Conservation (phyloP, 2,888 invertebrate species). For the Punctoribates punctum region DNA sequence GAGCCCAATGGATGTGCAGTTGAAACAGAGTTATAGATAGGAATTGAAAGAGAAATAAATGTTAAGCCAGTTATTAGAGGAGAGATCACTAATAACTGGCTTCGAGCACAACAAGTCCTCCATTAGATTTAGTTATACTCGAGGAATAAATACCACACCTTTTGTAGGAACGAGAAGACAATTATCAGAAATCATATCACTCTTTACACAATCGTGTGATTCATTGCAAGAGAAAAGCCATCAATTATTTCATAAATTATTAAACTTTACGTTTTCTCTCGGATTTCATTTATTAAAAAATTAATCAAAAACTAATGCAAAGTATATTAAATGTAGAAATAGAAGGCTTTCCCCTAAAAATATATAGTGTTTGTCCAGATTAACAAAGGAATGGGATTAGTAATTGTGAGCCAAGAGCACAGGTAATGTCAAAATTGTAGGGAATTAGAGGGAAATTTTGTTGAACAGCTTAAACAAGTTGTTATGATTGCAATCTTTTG, state of each 20-base stretch:
- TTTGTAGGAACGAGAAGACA: background rate
- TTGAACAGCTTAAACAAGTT: slow-evolving; percentile 5
- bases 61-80: background rate
- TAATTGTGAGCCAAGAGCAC: too few species aligned
- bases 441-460: too few species aligned
- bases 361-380: too few species aligned
- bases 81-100: background rate
- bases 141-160: slow-evolving; percentile 9
- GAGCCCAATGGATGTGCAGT: too few species aligned
- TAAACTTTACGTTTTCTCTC: background rate
- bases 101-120: background rate
- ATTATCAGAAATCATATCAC: background rate
- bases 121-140: background rate
- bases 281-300: too few species aligned
- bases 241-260: slow-evolving; percentile 12
- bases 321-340: too few species aligned
- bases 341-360: too few species aligned
- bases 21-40: background rate
- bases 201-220: slow-evolving; percentile 14
- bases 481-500: background rate
- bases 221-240: background rate
- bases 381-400: too few species aligned
- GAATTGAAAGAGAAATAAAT: background rate
- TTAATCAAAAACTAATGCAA: too few species aligned
- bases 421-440: too few species aligned